A percentile compares a stretch with the other conserved stretches of the same genome.
Evolutionary conservation across 2,888 invertebrate genomes (phyloP).

Genomic region (Agrochola circellaris): DNA sequence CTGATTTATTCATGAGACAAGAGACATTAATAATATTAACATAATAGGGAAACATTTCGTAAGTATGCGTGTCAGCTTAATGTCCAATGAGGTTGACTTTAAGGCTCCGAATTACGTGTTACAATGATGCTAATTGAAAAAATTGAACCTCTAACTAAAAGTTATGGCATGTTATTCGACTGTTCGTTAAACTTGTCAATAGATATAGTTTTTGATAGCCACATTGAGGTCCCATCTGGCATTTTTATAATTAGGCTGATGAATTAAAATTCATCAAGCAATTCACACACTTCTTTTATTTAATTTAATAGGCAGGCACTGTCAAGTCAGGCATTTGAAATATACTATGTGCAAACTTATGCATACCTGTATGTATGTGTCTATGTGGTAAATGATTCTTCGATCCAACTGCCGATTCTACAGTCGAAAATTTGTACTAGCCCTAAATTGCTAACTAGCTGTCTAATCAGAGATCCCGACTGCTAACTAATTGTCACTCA

Average conservation of each 20-base stretch:
- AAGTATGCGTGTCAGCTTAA: conserved; percentile 45
- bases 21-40: conserved; percentile 49
- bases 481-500: conserved; percentile 20
- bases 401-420: neutral
- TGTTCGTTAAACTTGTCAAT: conserved; percentile 11
- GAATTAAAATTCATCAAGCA: neutral
- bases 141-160: conserved; percentile 3
- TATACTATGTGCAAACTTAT: neutral
- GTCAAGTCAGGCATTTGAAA: neutral
- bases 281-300: neutral
- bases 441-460: neutral
- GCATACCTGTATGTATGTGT: neutral
- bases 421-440: neutral
- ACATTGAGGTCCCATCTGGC: neutral
- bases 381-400: neutral
- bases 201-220: neutral
- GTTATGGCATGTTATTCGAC: neutral
- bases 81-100: conserved; percentile 36
- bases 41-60: conserved; percentile 52
- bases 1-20: conserved; percentile 63
- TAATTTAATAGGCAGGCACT: too few species aligned
- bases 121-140: conserved; percentile 27
- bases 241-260: neutral
- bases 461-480: conserved; percentile 25
- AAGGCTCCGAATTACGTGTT: conserved; percentile 29